These are phyloP conservation scores for Aspidiotus rigidus DNA, from an alignment of 2,888 invertebrate genomes.

Conservation along the genomic window DNA sequence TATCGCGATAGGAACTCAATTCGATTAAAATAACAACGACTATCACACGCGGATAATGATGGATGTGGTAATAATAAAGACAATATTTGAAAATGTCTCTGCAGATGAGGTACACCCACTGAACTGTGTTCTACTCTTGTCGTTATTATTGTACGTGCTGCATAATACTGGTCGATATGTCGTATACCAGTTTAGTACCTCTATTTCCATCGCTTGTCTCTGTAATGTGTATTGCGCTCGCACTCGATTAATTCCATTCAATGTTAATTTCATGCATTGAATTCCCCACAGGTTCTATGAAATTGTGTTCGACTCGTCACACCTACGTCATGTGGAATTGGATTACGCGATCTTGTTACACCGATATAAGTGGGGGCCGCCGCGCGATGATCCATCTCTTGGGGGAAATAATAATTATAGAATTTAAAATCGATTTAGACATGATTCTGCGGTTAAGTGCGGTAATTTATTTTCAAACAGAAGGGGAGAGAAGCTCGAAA, in stretches of 20 bases:
- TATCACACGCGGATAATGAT: neutral
- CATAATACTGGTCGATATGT: no score
- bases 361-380: neutral
- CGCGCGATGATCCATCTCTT: neutral
- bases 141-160: neutral
- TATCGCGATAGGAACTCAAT: no score
- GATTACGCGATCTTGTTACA: slow-evolving; percentile 6
- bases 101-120: slow-evolving; percentile 30
- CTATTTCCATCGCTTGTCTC: no score
- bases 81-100: slow-evolving; percentile 19
- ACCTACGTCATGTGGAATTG: slow-evolving; percentile 20
- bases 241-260: slow-evolving; percentile 14
- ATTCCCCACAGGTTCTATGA: slow-evolving; percentile 1
- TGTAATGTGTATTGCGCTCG: no score
- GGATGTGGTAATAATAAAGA: slow-evolving; percentile 10
- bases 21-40: neutral
- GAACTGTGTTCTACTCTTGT: neutral
- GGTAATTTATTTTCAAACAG: neutral
- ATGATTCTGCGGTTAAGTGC: slow-evolving; percentile 1
- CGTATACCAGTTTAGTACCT: no score
- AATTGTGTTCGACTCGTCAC: slow-evolving; percentile 20
- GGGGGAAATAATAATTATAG: neutral
- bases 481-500: no score
- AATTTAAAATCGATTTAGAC: slow-evolving; percentile 3
- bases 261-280: slow-evolving; percentile 21